Percentiles rank a stretch among this genome's conserved stretches.
Conservation (phyloP, 2,113 vertebrate genomes). For the Strigops habroptila region DNA sequence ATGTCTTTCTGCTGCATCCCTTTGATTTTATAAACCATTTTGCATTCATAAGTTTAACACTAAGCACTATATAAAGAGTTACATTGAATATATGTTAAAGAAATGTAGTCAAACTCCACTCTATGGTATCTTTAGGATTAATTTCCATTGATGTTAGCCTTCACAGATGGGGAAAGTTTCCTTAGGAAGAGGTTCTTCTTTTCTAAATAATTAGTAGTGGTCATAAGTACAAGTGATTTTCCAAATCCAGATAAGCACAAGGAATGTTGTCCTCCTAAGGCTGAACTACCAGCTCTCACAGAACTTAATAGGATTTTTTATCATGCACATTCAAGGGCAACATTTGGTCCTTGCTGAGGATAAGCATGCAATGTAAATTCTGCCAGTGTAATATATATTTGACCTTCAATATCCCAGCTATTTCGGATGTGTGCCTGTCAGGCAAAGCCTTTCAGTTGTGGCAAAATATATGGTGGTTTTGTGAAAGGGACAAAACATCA, state of each 20-base stretch:
- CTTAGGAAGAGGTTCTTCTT: not conserved
- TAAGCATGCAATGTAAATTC: not conserved
- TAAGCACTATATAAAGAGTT: not conserved
- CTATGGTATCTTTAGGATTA: not conserved
- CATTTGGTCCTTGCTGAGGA: not conserved
- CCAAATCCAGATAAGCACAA: not conserved
- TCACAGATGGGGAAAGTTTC: not conserved
- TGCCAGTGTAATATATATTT: not conserved
- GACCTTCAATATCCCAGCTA: not conserved
- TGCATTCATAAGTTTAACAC: not conserved
- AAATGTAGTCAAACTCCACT: not conserved
- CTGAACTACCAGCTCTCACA: not conserved
- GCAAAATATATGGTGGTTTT: not conserved
- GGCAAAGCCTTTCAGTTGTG: not conserved
- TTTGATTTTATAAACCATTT: not conserved
- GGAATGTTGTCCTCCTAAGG: not conserved
- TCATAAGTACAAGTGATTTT: not conserved
- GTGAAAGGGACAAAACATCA: not conserved
- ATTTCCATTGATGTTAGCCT: not conserved
- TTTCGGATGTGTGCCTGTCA: not conserved
- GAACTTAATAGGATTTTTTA: not conserved
- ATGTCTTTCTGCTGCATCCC: not conserved
- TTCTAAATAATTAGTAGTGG: not conserved
- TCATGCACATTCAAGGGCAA: not conserved
- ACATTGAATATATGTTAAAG: not conserved